Base-by-base conservation (phyloP, 1,140 invertebrate species). In the Cherax quadricarinatus region DNA sequence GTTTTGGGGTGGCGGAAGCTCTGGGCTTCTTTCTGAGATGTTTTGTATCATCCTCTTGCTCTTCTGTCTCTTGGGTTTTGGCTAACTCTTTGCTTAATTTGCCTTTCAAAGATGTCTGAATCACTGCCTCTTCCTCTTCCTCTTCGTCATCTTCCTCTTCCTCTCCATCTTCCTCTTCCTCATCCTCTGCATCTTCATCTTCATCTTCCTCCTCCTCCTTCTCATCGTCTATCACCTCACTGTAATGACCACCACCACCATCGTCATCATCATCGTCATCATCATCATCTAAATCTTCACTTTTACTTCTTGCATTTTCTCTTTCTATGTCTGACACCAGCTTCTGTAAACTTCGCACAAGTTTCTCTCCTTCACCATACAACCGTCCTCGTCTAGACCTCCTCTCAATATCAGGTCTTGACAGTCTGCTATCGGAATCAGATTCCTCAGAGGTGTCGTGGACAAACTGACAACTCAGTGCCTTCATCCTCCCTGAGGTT, bases 391-490 rank as follows among this genome's bases (percentile, higher is more conserved):
- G 75, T 24, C 66, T 82, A 48, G 70, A 73, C 57, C 75, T 93
- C n/a, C 73, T 79, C n/a, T 93, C 87, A 16, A 51, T 51, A 57
- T 86, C 87, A 80, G 85, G 89, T 70, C 78, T 80, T 48, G 89
- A 86, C 14, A 70, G 84, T 48, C 87, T 89, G 24, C 81, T 80
- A 41, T 93, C 92, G 3, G 83, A 89, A 49, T 93, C 92, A 30
- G 92, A 93, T 30, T 93, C 92, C 30, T 92, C 93, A 3, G 88
- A 85, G 14, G 91, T 88, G 57, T 93, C 90, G 6, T 82, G 84
- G 21, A 86, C 70, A 75, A 89, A 89, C 60, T 93, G 91, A 41
- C 91, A 60, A 41, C 88, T 86, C 18, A 92, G 21, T 3, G 78
- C 84, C 79, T 93, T 93, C 0, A 53, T 79, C 48, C 93, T 73